These are phyloP conservation scores for Hirtodrosophila trivittata DNA, from an alignment of 2,888 invertebrate genomes.

Conservation along the genomic window DNA sequence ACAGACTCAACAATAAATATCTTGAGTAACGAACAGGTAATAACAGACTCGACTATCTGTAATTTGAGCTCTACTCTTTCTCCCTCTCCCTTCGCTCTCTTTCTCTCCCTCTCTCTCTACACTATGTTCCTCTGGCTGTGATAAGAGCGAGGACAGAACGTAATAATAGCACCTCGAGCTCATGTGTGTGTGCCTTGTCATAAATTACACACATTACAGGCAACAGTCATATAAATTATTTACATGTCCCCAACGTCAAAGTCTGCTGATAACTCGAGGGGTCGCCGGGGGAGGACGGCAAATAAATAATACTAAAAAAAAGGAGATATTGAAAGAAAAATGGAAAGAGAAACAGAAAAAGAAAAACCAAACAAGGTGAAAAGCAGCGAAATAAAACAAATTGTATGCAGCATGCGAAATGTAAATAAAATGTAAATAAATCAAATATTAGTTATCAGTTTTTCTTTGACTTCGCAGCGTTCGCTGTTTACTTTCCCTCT, in stretches of 20 bases:
- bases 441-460: slow-evolving; percentile 73
- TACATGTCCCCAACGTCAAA: slow-evolving; percentile 76
- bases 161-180: slow-evolving; percentile 61
- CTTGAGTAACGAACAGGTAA: slow-evolving; percentile 17
- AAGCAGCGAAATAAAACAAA: slow-evolving; percentile 23
- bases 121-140: slow-evolving; percentile 35
- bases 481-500: too few species aligned
- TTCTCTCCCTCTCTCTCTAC: background rate
- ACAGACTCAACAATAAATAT: slow-evolving; percentile 24
- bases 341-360: slow-evolving; percentile 13
- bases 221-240: slow-evolving; percentile 75
- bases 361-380: slow-evolving; percentile 27
- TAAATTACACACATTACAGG: slow-evolving; percentile 73
- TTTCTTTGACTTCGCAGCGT: too few species aligned
- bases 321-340: slow-evolving; percentile 28
- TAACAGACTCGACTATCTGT: slow-evolving; percentile 3
- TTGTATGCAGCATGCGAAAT: slow-evolving; percentile 46
- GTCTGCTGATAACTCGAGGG: slow-evolving; percentile 64
- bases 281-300: slow-evolving; percentile 27
- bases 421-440: slow-evolving; percentile 68
- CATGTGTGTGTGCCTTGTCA: slow-evolving; percentile 54
- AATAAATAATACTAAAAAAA: slow-evolving; percentile 19
- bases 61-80: slow-evolving; percentile 4
- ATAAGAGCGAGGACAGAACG: slow-evolving; percentile 45
- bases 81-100: background rate